Evolutionary conservation across 2,797 vertebrate species (phyloP).

Genomic region (Myotis findleyi): DNA sequence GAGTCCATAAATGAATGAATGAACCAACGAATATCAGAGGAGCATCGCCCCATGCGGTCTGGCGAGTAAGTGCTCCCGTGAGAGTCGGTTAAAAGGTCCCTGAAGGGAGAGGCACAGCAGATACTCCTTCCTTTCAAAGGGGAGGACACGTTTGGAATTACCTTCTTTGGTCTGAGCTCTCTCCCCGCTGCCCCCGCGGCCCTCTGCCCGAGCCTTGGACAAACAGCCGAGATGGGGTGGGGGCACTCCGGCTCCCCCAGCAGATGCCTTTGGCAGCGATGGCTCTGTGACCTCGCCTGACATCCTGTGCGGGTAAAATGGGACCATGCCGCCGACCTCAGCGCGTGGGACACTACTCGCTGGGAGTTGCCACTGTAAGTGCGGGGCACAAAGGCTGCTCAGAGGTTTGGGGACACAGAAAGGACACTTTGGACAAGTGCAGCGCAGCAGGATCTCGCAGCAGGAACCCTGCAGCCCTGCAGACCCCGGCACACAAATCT

Average conservation of each 20-base stretch:
- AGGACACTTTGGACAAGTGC: not conserved
- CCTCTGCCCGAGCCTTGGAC: not conserved
- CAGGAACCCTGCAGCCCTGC: not conserved
- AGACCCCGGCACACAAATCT: not conserved
- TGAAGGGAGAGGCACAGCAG: not conserved
- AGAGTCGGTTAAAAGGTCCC: not conserved
- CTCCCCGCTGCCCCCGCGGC: fast-evolving
- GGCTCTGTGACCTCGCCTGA: not conserved
- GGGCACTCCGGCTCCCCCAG: not conserved
- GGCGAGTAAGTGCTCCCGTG: not conserved
- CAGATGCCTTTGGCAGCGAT: not conserved
- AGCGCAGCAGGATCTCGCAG: not conserved
- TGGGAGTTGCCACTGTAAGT: not conserved
- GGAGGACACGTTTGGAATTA: not conserved
- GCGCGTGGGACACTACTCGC: fast-evolving
- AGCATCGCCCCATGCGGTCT: fast-evolving
- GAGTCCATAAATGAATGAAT: not conserved
- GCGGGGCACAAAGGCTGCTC: not conserved
- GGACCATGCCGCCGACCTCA: fast-evolving
- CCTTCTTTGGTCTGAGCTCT: not conserved
- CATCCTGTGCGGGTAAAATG: not conserved
- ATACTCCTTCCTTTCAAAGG: not conserved
- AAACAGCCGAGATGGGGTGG: not conserved
- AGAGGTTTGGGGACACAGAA: not conserved
- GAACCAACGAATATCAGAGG: no score